Conservation (phyloP, 2,797 vertebrate genomes). For the Smutsia temminckii region DNA sequence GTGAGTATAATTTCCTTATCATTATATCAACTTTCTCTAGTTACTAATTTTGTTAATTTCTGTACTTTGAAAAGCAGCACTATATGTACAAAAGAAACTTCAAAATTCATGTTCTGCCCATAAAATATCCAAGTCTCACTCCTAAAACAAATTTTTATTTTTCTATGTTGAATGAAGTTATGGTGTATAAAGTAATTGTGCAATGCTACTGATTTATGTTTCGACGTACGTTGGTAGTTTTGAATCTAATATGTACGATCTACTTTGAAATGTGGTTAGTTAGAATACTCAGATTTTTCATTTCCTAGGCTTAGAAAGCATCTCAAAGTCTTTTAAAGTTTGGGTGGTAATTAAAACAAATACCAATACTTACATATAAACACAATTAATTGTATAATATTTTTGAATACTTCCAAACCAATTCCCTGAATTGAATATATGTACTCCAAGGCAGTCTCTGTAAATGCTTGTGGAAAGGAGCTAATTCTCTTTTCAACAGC, state of each 20-base stretch:
- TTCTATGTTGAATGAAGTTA: neutral
- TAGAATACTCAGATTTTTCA: neutral
- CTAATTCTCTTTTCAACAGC: neutral
- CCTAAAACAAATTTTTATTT: neutral
- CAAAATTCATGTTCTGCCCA: conserved; percentile 37
- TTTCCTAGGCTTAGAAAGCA: neutral
- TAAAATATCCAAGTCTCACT: neutral
- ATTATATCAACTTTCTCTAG: neutral
- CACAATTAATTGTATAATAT: neutral
- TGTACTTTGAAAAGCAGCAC: neutral
- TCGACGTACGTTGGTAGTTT: neutral
- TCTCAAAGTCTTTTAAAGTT: neutral
- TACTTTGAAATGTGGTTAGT: neutral
- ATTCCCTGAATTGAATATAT: neutral
- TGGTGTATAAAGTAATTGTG: neutral
- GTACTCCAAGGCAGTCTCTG: neutral
- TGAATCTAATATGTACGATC: neutral
- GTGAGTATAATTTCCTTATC: neutral
- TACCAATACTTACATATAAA: neutral
- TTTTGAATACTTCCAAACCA: neutral
- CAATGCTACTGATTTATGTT: neutral
- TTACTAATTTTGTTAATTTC: conserved; percentile 29
- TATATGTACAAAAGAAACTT: neutral
- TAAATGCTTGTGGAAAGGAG: neutral
- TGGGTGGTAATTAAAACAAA: neutral